These are phyloP conservation scores for Camelus bactrianus DNA, from an alignment of 2,113 vertebrate genomes.

Conservation along the genomic window DNA sequence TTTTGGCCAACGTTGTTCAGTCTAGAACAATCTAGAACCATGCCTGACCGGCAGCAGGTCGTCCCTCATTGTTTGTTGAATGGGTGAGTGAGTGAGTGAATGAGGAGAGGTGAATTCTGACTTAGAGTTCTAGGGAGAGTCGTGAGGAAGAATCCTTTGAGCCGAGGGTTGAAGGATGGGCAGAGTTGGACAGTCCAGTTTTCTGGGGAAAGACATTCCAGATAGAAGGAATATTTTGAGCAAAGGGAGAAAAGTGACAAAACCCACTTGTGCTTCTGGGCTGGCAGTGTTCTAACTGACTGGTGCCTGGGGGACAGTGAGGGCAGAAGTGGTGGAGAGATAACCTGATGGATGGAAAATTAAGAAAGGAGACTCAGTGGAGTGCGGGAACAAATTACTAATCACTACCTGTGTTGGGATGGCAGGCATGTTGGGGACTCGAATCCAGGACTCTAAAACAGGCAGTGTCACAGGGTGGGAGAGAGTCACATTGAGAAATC, in stretches of 20 bases:
- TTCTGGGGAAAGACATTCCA: neutral
- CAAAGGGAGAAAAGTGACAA: neutral
- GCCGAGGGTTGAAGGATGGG: neutral
- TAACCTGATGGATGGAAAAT: slow-evolving; percentile 60
- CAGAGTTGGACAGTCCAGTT: neutral
- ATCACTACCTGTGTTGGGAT: neutral
- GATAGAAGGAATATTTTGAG: neutral
- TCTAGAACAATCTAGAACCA: slow-evolving; percentile 33
- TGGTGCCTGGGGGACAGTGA: accelerated
- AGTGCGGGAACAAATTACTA: neutral
- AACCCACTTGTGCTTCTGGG: neutral
- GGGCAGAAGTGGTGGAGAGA: neutral
- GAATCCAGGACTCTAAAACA: neutral
- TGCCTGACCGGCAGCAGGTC: neutral
- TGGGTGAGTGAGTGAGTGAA: neutral
- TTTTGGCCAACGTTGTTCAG: neutral
- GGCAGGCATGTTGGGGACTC: neutral
- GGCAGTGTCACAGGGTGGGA: neutral
- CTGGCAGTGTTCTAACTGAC: neutral
- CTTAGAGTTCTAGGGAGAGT: neutral
- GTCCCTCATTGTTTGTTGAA: neutral
- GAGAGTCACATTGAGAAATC: neutral
- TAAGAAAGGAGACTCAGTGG: neutral
- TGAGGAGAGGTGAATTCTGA: neutral
- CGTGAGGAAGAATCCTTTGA: neutral